phyloP scores from a whole-genome alignment of 2,797 vertebrate species.

The Oreochromis mossambicus region DNA sequence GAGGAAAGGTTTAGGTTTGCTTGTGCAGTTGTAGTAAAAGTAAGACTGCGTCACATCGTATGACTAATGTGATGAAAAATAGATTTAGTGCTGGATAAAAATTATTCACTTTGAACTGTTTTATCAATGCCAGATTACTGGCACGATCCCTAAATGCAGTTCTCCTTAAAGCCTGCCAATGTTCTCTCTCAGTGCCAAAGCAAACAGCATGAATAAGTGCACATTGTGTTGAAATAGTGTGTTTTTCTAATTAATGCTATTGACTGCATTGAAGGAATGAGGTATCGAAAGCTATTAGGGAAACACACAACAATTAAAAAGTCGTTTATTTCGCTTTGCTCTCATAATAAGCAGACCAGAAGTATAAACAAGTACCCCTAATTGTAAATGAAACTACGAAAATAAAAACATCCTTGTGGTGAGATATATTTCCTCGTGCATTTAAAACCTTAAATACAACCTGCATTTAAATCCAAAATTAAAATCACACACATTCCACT shows the following conservation, averaged over 20 bases:
- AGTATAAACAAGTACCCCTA: background rate
- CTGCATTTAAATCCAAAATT: background rate
- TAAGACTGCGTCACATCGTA: background rate
- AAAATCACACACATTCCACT: background rate
- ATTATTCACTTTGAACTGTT: slow-evolving; percentile 3
- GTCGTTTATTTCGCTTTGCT: background rate
- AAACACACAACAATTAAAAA: background rate
- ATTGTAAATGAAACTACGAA: background rate
- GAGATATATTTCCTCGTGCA: background rate
- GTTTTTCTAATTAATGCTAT: background rate
- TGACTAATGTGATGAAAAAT: slow-evolving; percentile 18
- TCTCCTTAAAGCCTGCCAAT: slow-evolving; percentile 19
- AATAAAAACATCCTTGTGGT: background rate
- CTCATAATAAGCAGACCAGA: background rate
- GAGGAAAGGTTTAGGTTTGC: background rate
- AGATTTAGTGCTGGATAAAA: background rate
- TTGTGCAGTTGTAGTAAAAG: slow-evolving; percentile 3
- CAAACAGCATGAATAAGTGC: background rate
- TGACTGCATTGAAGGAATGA: background rate
- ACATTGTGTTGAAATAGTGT: background rate
- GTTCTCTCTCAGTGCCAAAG: slow-evolving; percentile 1
- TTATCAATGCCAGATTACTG: slow-evolving; percentile 34
- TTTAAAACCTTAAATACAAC: background rate
- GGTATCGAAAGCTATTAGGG: background rate
- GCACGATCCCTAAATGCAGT: background rate